A percentile compares a stretch with the other conserved stretches of the same genome.
Conservation (phyloP, 1,140 invertebrate genomes). For the Drosophila ohnishii region DNA sequence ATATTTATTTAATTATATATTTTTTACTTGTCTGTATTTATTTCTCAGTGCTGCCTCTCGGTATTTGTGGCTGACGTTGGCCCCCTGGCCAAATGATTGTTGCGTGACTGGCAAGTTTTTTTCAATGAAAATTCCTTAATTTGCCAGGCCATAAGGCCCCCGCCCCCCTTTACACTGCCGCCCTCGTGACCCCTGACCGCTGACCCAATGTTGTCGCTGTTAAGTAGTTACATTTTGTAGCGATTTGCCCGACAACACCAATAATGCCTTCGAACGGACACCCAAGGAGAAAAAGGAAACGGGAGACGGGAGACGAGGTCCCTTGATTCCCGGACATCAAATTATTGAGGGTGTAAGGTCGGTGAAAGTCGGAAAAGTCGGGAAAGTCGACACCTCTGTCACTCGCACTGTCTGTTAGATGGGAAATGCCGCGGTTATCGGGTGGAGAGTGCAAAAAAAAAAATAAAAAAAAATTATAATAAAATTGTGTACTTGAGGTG, state of each 20-base stretch:
- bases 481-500: neutral
- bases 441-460: neutral
- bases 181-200: slow-evolving; percentile 10
- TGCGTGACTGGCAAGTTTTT: slow-evolving; percentile 74
- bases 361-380: slow-evolving; percentile 19
- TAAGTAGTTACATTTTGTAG: slow-evolving; percentile 81
- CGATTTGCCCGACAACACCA: slow-evolving; percentile 72
- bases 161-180: neutral
- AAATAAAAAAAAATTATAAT: neutral
- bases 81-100: slow-evolving; percentile 70
- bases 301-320: slow-evolving; percentile 4
- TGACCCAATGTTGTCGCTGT: slow-evolving; percentile 68
- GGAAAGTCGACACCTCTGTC: slow-evolving; percentile 21
- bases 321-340: slow-evolving; percentile 40
- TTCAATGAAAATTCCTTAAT: slow-evolving; percentile 78
- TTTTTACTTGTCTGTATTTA: neutral
- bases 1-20: too few relatives aligned
- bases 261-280: slow-evolving; percentile 27
- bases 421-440: slow-evolving; percentile 9
- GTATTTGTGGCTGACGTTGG: slow-evolving; percentile 17
- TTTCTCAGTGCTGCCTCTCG: neutral
- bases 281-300: neutral
- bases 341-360: slow-evolving; percentile 24
- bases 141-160: slow-evolving; percentile 62
- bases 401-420: slow-evolving; percentile 8